Conservation (phyloP, 2,113 vertebrate species). For the Spermophilus dauricus region DNA sequence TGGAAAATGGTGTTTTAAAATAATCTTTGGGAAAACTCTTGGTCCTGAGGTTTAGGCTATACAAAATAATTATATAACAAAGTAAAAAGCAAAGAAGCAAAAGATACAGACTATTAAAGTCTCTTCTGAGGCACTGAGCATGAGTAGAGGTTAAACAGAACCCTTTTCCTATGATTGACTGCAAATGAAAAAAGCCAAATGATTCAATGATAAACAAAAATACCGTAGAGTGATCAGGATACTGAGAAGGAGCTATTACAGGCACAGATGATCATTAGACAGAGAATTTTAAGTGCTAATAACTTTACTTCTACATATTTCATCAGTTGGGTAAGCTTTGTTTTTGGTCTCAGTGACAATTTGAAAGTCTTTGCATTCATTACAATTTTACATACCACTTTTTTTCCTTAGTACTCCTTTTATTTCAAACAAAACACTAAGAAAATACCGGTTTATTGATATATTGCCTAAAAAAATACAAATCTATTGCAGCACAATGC, state of each 20-base stretch:
- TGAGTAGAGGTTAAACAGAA: conserved; percentile 34
- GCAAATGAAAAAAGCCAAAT: conserved; percentile 75
- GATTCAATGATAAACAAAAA: conserved; percentile 80
- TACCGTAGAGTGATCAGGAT: conserved; percentile 67
- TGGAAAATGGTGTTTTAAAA: conserved; percentile 60
- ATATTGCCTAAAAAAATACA: conserved; percentile 64
- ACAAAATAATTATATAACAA: not conserved
- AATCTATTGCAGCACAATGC: not conserved
- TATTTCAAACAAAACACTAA: conserved; percentile 48
- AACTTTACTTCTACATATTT: conserved; percentile 76
- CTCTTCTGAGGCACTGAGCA: conserved; percentile 58
- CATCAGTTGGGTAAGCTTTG: conserved; percentile 74
- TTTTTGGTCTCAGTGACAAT: conserved; percentile 75
- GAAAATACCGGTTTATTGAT: conserved; percentile 59
- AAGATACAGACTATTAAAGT: conserved; percentile 70
- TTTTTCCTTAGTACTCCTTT: conserved; percentile 74
- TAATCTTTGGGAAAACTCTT: not conserved
- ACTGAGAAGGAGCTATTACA: conserved; percentile 73
- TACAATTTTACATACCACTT: conserved; percentile 80
- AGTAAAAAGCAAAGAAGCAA: not conserved
- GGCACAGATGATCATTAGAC: conserved; percentile 64
- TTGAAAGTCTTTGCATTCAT: conserved; percentile 87
- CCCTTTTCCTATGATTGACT: conserved; percentile 57
- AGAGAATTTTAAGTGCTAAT: conserved; percentile 67
- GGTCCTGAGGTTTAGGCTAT: not conserved